These are phyloP conservation scores for Chrysina gloriosa DNA, from an alignment of 2,888 invertebrate species.

Conservation along the genomic window DNA sequence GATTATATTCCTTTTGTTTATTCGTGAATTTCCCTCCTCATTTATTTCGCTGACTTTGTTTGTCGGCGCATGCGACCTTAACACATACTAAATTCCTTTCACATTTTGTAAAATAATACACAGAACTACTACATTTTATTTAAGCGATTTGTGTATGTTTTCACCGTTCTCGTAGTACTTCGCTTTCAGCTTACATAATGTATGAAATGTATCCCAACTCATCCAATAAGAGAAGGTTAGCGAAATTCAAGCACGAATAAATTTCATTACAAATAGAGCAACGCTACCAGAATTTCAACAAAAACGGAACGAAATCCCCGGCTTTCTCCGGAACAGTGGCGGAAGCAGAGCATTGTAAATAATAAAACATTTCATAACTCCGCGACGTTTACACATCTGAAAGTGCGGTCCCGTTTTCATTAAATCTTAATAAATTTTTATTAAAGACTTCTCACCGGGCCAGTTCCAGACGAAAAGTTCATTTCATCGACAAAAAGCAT, in stretches of 20 bases:
- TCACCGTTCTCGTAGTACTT: background rate
- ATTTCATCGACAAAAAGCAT: conserved; percentile 29
- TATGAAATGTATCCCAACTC: background rate
- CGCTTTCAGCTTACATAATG: background rate
- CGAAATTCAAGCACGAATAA: conserved; percentile 7
- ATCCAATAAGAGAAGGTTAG: conserved; percentile 11
- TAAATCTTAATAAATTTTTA: conserved; percentile 47
- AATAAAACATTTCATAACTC: conserved; percentile 30
- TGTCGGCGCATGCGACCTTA: too few species aligned
- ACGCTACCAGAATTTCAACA: conserved; percentile 5
- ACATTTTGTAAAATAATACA: too few species aligned
- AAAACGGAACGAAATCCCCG: background rate
- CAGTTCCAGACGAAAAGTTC: conserved; percentile 36
- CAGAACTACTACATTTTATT: background rate
- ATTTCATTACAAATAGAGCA: conserved; percentile 21
- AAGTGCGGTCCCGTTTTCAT: conserved; percentile 42
- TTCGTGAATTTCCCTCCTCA: too few species aligned
- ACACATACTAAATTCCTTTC: too few species aligned
- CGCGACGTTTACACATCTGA: conserved; percentile 22
- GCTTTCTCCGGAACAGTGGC: background rate
- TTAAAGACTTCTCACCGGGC: conserved; percentile 41
- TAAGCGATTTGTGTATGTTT: background rate
- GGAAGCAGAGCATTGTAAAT: conserved; percentile 19
- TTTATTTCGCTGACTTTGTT: too few species aligned
- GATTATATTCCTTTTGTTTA: too few species aligned